Evolutionary conservation across 2,888 invertebrate genomes (phyloP).

Genomic region (Lumbricus terrestris): DNA sequence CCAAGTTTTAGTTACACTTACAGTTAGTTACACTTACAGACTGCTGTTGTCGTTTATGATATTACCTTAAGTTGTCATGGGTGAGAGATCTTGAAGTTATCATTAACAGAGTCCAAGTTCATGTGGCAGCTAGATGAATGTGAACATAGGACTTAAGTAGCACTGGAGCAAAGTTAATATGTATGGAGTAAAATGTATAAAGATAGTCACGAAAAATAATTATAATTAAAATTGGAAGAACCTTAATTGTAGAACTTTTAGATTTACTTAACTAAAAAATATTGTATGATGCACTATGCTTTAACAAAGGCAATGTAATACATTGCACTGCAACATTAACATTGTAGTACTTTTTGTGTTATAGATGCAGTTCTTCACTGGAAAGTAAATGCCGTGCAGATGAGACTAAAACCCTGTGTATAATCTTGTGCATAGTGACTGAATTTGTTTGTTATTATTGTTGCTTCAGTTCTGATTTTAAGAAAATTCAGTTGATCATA

Average conservation of each 20-base stretch:
- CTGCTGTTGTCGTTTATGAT: too few relatives aligned
- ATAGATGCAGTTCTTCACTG: slow-evolving; percentile 3
- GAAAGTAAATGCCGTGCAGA: neutral
- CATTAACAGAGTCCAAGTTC: neutral
- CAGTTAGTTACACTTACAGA: too few relatives aligned
- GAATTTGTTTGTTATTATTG: neutral
- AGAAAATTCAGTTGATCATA: neutral
- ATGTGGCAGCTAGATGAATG: neutral
- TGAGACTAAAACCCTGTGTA: neutral
- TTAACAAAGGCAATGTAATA: neutral
- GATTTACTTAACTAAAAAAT: neutral
- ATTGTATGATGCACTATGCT: neutral
- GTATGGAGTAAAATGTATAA: neutral
- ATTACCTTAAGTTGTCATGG: too few relatives aligned
- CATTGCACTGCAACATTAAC: neutral
- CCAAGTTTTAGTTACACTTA: too few relatives aligned
- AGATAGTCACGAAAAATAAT: neutral
- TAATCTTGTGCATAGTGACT: neutral
- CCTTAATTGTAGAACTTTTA: neutral
- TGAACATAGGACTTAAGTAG: neutral
- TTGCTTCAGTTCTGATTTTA: neutral
- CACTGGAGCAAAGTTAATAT: neutral
- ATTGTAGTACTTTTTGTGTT: neutral
- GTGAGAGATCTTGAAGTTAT: neutral
- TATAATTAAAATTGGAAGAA: neutral